Base-by-base conservation (phyloP, 2,888 invertebrate species). In the Pterobdella sp. region DNA sequence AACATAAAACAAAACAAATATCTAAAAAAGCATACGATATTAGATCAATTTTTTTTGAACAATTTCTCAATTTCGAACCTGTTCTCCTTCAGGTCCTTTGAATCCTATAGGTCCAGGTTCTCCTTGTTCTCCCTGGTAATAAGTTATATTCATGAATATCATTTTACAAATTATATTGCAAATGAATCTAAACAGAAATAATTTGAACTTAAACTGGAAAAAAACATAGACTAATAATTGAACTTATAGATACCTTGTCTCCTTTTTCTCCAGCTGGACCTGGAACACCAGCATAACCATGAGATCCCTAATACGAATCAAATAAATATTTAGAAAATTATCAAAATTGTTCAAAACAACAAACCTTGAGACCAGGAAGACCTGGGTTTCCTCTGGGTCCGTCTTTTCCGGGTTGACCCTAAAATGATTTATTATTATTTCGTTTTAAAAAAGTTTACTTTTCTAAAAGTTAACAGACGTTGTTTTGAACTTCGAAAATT, bases 201-300 rank as follows among this genome's bases (percentile, higher is more conserved):
- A 63, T 63, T 63, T 14, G 31, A n/a, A 63, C 49, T 42, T 42
- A 18, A 14, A 42, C 42, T 42, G 18, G 42, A 42, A 14, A 18
- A 42, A 18, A 42, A 42, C 10, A 71, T 26, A 22, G 18, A 32
- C 29, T 26, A 56, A 67, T 4, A n/a, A 14, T 63, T 4, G 36
- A 63, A 64, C 34, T 14, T 63, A 3, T 1, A 67, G 79, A 78
- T 75, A 82, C 93, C 91, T 81, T 78, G 60, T 81, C 78, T 71
- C 83, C 83, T 74, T 82, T 82, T 26, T 76, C 75, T 74, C 82
- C 82, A 70, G 78, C 78, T 34, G 78, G 71, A 0, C 91, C 90
- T 22, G 88, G 88, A 35, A 89, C 83, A 1, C 93, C 93, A 3
- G 88, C 88, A 70, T 89, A 86, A 0, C 93, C 93, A 78, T 88